Base-by-base conservation (phyloP, 2,113 vertebrate genomes). In the Crotalus viridis region DNA sequence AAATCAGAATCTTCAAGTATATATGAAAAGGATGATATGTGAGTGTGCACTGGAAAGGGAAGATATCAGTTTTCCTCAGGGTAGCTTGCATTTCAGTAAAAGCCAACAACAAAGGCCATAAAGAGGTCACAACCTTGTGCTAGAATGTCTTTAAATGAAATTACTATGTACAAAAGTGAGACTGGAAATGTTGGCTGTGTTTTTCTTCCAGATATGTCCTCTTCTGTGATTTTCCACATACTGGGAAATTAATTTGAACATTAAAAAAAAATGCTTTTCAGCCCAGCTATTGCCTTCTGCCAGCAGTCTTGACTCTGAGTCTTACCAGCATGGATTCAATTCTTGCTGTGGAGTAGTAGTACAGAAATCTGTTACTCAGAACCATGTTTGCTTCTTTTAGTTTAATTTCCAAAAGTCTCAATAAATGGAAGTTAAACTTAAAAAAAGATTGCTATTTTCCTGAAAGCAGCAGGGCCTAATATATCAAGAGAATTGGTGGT, bases 81-180 rank as follows among this genome's bases (percentile, higher is more conserved):
- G 93, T 91, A 92, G 95, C 96, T 96, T 94, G 94, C 94, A 95
- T 95, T 96, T 94, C 95, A 96, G 96, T 96, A 95, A 57, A 81
- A 95, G 90, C 57, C 59, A 92, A 90, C 92, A 89, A 94, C 94
- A 86, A 94, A 95, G 93, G 86, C 88, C 91, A 93, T 91, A 93
- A 95, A 59, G 91, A 87, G 89, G 48, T 9, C 89, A 93, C 94
- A 95, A 93, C 92, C 94, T 95, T 22, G 90, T 93, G 93, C 93
- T 95, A 87, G n/a, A 89, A 85, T 61, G 51, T 51, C 92, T 94
- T 95, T 92, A 95, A 90, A 1, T 15, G 94, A 91, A 46, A 0
- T 56, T 87, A 61, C 85, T 91, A 91, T 94, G 90, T 93, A 95
- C 89, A 54, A 48, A 87, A 33, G 51, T 87, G 92, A 92, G 48